Base-by-base conservation (phyloP, 2,797 vertebrate species). In the Spinus pinus region DNA sequence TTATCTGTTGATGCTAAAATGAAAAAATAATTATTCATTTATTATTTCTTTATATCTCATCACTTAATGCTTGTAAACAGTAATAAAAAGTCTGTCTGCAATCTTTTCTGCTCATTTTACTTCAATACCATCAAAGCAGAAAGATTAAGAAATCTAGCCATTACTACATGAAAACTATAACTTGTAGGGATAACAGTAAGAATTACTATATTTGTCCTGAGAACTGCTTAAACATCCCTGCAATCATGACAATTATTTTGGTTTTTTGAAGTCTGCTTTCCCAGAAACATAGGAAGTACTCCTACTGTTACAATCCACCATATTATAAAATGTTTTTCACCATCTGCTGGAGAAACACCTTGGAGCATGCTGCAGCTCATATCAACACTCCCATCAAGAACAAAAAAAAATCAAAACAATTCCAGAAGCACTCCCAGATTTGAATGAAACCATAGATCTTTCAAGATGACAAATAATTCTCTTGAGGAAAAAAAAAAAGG, bases 401-500 rank as follows among this genome's bases (percentile, higher is more conserved):
- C 28, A 71, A 62, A 39, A 72, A 37, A 4, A 42, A 4, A 24
- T 18, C 19, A 35, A 24, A 57, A 6, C 39, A 41, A 41, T n/a
- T 53, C 4, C 14, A 54, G 57, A 92, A 69, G 6, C 37, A 60
- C 14, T 72, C 24, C 1, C 15, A 54, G 23, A 17, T 61, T 75
- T 20, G 5, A 81, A 78, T 33, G 23, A 28, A 89, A 71, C 8
- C 7, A 2, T 30, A 33, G 27, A 50, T 51, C 30, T 64, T 87
- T 64, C 33, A 64, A 22, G 23, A 8, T 41, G 33, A 46, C 22
- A 51, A 60, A 62, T 79, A 83, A 83, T 44, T 15, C 9, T 41
- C 33, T 14, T 11, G 28, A 6, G 25, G 5, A 4, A 20, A 54
- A 3, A 22, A 20, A 37, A 27, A 21, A 9, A 9, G 3, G 1